These are phyloP conservation scores for Sarotherodon lohbergeri DNA, from an alignment of 2,113 vertebrate species.

Conservation along the genomic window DNA sequence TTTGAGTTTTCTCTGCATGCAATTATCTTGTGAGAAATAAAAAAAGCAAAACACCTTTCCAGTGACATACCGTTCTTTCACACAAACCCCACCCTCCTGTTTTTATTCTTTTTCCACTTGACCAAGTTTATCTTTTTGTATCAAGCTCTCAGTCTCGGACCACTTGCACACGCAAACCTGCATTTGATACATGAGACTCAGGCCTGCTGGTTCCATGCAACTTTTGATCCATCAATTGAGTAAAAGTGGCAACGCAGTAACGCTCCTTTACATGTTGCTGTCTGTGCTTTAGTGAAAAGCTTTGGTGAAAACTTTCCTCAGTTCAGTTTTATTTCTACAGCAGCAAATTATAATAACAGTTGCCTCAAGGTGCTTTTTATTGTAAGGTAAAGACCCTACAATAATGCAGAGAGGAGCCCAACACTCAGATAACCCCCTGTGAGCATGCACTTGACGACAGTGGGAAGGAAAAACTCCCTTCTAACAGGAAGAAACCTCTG, in stretches of 20 bases:
- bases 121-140: not conserved
- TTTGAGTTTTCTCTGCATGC: slow-evolving; percentile 9
- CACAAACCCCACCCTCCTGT: not conserved
- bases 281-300: not conserved
- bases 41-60: not conserved
- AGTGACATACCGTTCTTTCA: not conserved
- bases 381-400: not conserved
- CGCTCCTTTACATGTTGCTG: not conserved
- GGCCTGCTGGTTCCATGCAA: not conserved
- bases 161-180: not conserved
- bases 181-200: not conserved
- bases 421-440: not conserved
- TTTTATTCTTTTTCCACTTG: not conserved
- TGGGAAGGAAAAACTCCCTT: not conserved
- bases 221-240: not conserved
- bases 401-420: not conserved
- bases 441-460: not conserved
- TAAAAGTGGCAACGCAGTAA: not conserved
- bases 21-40: slow-evolving; percentile 10
- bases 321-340: not conserved
- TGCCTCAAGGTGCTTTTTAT: not conserved
- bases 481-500: not conserved
- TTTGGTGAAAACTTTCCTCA: not conserved
- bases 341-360: not conserved
- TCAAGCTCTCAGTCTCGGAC: not conserved